phyloP scores from a whole-genome alignment of 2,888 invertebrate genomes.

The Orthosia incerta region DNA sequence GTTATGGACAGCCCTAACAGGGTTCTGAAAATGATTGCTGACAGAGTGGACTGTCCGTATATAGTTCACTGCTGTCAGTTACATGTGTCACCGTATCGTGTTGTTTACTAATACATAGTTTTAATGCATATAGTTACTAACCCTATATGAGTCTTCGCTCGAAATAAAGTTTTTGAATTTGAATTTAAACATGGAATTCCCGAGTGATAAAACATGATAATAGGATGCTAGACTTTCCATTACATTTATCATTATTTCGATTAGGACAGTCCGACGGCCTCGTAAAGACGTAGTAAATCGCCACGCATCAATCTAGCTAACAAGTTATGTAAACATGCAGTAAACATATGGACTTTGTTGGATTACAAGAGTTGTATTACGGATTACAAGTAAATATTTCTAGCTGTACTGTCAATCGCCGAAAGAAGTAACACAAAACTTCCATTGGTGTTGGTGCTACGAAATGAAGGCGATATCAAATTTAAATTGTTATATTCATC shows the following conservation, averaged over 20 bases:
- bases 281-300: background rate
- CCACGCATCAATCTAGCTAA: constrained; percentile 1
- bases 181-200: too few relatives aligned
- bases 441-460: background rate
- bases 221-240: background rate
- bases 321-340: background rate
- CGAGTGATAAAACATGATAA: background rate
- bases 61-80: too few relatives aligned
- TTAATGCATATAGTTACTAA: too few relatives aligned
- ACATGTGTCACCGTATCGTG: too few relatives aligned
- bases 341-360: background rate
- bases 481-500: background rate
- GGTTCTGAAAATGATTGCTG: too few relatives aligned
- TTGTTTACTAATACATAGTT: too few relatives aligned
- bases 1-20: too few relatives aligned
- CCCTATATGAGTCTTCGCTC: too few relatives aligned
- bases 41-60: too few relatives aligned
- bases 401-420: background rate
- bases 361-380: background rate
- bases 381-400: background rate
- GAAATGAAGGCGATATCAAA: background rate
- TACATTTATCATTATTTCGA: too few relatives aligned
- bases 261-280: background rate
- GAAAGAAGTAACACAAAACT: background rate
- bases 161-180: too few relatives aligned